Evolutionary conservation across 2,888 invertebrate genomes (phyloP).

Genomic region (Suillia variegata): DNA sequence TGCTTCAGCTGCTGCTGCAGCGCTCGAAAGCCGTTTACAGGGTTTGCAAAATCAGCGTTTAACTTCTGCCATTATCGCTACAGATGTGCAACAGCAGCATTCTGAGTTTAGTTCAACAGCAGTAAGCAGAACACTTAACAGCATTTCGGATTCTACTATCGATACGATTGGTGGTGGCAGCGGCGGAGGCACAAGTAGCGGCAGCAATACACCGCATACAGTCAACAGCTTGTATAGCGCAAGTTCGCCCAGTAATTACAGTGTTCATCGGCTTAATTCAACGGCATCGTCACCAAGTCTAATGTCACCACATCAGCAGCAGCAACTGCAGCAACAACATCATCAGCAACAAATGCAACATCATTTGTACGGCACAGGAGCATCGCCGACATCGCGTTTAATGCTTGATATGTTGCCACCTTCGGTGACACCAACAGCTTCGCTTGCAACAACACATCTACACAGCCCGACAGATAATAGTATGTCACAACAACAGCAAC

Average conservation of each 20-base stretch:
- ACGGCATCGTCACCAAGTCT: constrained; percentile 21
- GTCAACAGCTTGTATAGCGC: constrained; percentile 11
- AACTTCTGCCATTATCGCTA: neutral
- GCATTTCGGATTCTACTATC: neutral
- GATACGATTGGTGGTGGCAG: constrained; percentile 8
- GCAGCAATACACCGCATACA: constrained; percentile 20
- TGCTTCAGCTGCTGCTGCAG: constrained; percentile 42
- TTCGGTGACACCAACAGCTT: constrained; percentile 8
- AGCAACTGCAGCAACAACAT: constrained; percentile 11
- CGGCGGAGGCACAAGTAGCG: constrained; percentile 22
- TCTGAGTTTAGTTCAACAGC: neutral
- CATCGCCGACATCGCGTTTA: too few relatives aligned
- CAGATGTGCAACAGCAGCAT: constrained; percentile 6
- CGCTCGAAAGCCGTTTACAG: constrained; percentile 45
- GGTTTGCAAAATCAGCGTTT: constrained; percentile 40
- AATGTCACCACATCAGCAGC: constrained; percentile 20
- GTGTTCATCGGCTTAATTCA: constrained; percentile 18
- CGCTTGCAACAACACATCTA: neutral
- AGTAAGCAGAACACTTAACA: constrained; percentile 8
- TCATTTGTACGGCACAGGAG: neutral
- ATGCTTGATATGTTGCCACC: constrained; percentile 19
- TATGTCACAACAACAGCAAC: constrained; percentile 10
- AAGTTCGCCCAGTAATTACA: constrained; percentile 22
- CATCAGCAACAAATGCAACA: too few relatives aligned
- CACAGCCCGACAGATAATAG: constrained; percentile 18